A percentile compares a stretch with the other conserved stretches of the same genome.
phyloP scores from a whole-genome alignment of 2,113 vertebrate species.

The Ellobius talpinus region DNA sequence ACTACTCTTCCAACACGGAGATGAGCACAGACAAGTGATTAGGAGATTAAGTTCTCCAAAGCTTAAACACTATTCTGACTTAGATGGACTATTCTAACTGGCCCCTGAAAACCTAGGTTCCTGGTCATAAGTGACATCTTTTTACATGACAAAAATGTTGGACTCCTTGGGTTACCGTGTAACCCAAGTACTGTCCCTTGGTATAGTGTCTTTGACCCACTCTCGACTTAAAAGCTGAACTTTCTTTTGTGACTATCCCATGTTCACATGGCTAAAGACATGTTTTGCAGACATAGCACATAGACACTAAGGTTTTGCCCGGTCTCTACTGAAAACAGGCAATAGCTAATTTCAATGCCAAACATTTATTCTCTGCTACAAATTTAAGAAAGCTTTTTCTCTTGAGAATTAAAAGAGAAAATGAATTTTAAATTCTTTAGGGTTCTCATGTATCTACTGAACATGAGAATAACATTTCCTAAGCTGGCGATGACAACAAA shows the following conservation, averaged over 20 bases:
- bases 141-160: not conserved
- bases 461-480: slow-evolving; percentile 23
- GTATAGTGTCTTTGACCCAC: not conserved
- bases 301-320: not conserved
- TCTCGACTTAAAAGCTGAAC: not conserved
- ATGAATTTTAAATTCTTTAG: slow-evolving; percentile 53
- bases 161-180: not conserved
- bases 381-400: slow-evolving; percentile 27
- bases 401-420: slow-evolving; percentile 59
- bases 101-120: not conserved
- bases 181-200: not conserved
- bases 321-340: not conserved
- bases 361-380: not conserved
- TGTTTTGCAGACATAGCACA: not conserved
- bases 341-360: slow-evolving; percentile 20
- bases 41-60: not conserved
- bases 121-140: not conserved
- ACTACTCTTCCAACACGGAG: not conserved
- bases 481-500: slow-evolving; percentile 8
- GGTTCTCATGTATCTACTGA: slow-evolving; percentile 33
- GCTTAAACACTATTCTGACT: not conserved
- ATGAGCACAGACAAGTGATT: not conserved
- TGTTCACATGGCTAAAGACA: not conserved
- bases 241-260: not conserved
- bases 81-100: not conserved